These are phyloP conservation scores for Crematogaster levior DNA, from an alignment of 2,888 invertebrate genomes.

Conservation along the genomic window DNA sequence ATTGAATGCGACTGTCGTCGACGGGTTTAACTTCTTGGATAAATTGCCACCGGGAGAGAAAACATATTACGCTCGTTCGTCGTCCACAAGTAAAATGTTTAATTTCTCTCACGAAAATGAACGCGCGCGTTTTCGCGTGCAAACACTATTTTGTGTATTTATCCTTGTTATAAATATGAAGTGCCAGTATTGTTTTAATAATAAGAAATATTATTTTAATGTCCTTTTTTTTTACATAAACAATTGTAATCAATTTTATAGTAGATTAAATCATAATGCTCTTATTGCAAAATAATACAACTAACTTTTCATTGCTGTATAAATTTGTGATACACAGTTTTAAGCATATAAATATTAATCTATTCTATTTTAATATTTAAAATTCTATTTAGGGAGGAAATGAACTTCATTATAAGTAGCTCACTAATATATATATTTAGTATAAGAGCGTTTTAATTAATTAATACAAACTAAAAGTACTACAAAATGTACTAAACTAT, in stretches of 20 bases:
- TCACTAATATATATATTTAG: neutral
- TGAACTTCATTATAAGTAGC: neutral
- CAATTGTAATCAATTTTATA: neutral
- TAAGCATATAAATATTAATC: neutral
- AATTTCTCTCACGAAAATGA: conserved; percentile 25
- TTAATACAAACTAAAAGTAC: neutral
- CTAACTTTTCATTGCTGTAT: neutral
- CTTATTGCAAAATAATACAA: neutral
- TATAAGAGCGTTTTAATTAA: neutral
- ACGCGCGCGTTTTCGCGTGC: conserved; percentile 1
- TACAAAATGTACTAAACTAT: neutral
- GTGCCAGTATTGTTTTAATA: neutral
- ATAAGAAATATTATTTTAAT: no score
- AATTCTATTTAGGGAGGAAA: neutral
- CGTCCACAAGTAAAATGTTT: conserved; percentile 33
- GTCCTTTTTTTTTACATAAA: neutral
- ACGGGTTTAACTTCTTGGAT: conserved; percentile 41
- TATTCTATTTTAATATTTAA: neutral
- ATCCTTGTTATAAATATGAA: neutral
- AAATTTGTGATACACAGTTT: neutral
- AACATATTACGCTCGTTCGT: conserved; percentile 38
- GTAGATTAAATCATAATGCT: neutral
- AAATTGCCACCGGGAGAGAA: conserved; percentile 41
- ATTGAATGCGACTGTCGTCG: conserved; percentile 45
- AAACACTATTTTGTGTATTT: neutral